These are phyloP conservation scores for Drosophila neocordata DNA, from an alignment of 1,140 invertebrate genomes.

Conservation along the genomic window DNA sequence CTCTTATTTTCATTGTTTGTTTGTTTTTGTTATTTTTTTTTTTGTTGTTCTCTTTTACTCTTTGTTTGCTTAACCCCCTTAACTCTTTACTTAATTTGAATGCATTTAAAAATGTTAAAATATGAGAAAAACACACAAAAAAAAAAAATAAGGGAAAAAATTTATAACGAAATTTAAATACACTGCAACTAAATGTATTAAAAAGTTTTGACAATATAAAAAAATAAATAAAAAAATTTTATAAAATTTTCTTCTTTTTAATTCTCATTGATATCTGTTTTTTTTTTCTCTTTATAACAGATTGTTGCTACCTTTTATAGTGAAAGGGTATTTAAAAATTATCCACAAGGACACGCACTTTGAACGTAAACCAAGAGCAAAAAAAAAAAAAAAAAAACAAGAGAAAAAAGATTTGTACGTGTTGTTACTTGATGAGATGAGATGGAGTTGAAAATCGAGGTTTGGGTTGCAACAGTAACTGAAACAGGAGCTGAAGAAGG, in stretches of 20 bases:
- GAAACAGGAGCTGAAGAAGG: conserved; percentile 1
- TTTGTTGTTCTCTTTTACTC: conserved; percentile 12
- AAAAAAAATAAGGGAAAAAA: not conserved
- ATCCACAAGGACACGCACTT: conserved; percentile 64
- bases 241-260: no score
- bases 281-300: no score
- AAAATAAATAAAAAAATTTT: no score
- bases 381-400: conserved; percentile 58
- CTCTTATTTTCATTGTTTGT: conserved; percentile 19
- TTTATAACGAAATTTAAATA: not conserved
- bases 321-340: conserved; percentile 27
- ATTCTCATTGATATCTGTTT: no score
- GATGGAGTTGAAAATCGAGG: not conserved
- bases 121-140: conserved; percentile 53
- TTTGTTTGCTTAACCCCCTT: conserved; percentile 62
- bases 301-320: no score
- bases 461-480: not conserved
- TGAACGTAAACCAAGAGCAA: conserved; percentile 39
- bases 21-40: not conserved
- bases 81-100: conserved; percentile 66
- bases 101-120: conserved; percentile 81
- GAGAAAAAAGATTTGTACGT: conserved; percentile 79
- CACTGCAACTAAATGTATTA: not conserved
- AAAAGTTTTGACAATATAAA: no score
- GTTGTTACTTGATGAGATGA: conserved; percentile 72